Conservation (phyloP, 2,888 invertebrate species). For the Volucella inflata region DNA sequence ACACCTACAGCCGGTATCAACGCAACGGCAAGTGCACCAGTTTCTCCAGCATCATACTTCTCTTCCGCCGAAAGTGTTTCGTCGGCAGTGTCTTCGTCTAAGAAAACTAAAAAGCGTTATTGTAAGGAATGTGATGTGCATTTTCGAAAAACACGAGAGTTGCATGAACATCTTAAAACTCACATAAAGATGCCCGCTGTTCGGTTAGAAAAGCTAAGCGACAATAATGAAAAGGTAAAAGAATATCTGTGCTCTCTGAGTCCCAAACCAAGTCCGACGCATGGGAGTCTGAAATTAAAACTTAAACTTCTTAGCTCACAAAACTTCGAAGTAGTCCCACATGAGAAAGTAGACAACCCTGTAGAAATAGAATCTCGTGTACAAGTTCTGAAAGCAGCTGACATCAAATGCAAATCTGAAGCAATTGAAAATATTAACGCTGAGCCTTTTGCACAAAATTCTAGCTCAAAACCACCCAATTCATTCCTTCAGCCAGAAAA, state of each 20-base stretch:
- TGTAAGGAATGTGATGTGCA: constrained; percentile 77
- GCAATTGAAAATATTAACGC: too few species aligned
- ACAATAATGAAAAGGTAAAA: constrained; percentile 69
- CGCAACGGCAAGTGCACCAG: constrained; percentile 45
- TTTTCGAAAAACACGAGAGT: constrained; percentile 76
- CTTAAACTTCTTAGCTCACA: constrained; percentile 76
- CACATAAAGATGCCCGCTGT: constrained; percentile 77
- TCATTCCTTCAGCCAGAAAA: constrained; percentile 66
- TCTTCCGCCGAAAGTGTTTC: constrained; percentile 76
- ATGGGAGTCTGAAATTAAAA: constrained; percentile 76
- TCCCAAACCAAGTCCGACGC: constrained; percentile 43
- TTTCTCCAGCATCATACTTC: constrained; percentile 74
- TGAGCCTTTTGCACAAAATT: constrained; percentile 67
- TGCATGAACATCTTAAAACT: constrained; percentile 64
- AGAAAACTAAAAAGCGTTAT: constrained; percentile 75
- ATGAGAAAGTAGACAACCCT: constrained; percentile 35
- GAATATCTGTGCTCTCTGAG: constrained; percentile 54
- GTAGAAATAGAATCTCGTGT: constrained; percentile 23
- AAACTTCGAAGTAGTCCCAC: constrained; percentile 76
- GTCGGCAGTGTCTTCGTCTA: constrained; percentile 68
- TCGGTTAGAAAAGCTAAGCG: constrained; percentile 71
- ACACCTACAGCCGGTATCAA: constrained; percentile 1
- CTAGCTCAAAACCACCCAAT: constrained; percentile 64
- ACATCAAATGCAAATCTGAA: constrained; percentile 74
- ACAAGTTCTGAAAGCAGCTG: constrained; percentile 75